Evolutionary conservation across 2,113 vertebrate species (phyloP), one percentile per base, ranked within the genome.

Genomic region (Heterotis niloticus): DNA sequence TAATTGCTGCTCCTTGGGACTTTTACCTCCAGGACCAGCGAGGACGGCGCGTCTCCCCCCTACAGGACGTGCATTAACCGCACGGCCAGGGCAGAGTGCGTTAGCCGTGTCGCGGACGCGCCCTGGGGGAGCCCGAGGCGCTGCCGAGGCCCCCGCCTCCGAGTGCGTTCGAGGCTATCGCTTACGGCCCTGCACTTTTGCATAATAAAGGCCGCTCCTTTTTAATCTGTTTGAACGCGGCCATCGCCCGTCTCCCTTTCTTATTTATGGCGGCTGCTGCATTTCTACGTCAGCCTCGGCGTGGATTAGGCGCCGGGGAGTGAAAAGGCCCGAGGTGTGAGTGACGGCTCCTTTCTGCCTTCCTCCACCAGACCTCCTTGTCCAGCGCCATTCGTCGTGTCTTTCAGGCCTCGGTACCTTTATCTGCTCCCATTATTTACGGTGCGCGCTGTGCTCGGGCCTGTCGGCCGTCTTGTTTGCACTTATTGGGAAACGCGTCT

Each of bases 1-100:
- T 70, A 71, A 71, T 44, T 78, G 66, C 52, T 56, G n/a, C 77
- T 51, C 28, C 67, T 70, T 26, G 20, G 28, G 67, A 26, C 17
- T 29, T 26, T 70, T 18, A 70, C 67, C 56, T 78, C 54, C 44
- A 20, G 34, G 34, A 18, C 60, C 51, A 44, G 28, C 59, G 44
- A 20, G 24, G 11, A 56, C 7, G 60, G 60, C 7, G 60, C 60
- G 14, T 64, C 29, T 60, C 60, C 51, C 34, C 34, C 34, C 34
- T 44, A 44, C 34, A 44, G n/a, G n/a, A n/a, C n/a, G 9, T 62
- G 59, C 23, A n/a, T 11, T n/a, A 66, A n/a, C 64, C 64, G 54
- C 1, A 14, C 3, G 34, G 28, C 23, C 24, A 11, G 64, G 20
- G 64, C 64, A 5, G 20, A 11, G 9, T 59, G 57, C 20, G 64